Base-by-base conservation (phyloP, 2,888 invertebrate species). In the Hydropsyche betteni region DNA sequence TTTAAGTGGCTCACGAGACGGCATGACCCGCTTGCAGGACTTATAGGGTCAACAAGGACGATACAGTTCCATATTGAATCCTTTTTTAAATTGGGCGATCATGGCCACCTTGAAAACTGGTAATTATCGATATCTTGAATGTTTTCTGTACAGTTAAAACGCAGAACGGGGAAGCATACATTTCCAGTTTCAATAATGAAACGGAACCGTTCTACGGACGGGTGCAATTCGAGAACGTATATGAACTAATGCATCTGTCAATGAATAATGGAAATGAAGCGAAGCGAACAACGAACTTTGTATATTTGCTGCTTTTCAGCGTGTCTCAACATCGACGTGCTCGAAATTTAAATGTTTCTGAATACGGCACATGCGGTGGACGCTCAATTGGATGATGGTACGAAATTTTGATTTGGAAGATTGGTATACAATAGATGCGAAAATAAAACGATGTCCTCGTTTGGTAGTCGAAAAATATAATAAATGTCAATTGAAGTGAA, bases 1-100 rank as follows among this genome's bases (percentile, higher is more conserved):
- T 44, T 44, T 64, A 36, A 64, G 64, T 64, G 64, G 64, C 36
- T 64, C 64, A 64, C 36, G 34, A 64, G 64, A 64, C 64, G 10
- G 5, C 34, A 36, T 36, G 64, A 64, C 64, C 34, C 12, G 36
- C 64, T 64, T 36, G 12, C 64, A 64, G 64, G 64, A 64, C 64
- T 34, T 64, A 64, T 24, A 58, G 58, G 58, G 58, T 58, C 58
- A 58, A 58, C 58, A 16, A 58, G 58, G 14, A 58, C 58, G 16
- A 58, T 24, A 16, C 58, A 24, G 5, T 58, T 58, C 64, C 44
- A 44, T 44, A 8, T 44, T 44, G 1, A 44, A 44, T 2, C 3
- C 10, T 4, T 8, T 8, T 44, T 44, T 10, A 6, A 44, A 44
- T 8, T 44, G 10, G 10, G 1, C 44, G 24, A 44, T 6, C 44